Percentiles rank a stretch among this genome's conserved stretches.
phyloP scores from a whole-genome alignment of 2,888 invertebrate species.

The Drosophila borborema region DNA sequence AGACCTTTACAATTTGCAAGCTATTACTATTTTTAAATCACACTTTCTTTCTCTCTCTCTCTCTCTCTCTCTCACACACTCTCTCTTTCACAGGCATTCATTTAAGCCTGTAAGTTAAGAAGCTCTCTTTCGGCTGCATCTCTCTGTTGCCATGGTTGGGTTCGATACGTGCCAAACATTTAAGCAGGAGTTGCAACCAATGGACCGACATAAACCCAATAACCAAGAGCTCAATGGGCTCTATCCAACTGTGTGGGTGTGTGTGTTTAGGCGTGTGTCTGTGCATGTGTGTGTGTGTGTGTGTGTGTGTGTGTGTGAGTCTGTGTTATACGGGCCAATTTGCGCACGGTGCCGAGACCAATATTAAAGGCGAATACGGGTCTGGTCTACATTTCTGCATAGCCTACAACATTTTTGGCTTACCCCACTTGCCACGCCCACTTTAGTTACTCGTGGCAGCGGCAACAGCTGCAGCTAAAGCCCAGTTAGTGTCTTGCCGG shows the following conservation, averaged over 20 bases:
- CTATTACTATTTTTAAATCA: not conserved
- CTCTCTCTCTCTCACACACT: not conserved
- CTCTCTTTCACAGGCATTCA: not conserved
- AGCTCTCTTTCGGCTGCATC: not conserved
- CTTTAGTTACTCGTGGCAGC: slow-evolving; percentile 5
- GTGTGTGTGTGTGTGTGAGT: not conserved
- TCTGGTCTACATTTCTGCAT: slow-evolving; percentile 15
- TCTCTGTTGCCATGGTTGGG: not conserved
- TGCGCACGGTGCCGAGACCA: slow-evolving; percentile 17
- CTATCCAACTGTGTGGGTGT: not conserved
- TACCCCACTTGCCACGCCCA: not conserved
- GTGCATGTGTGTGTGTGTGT: not conserved
- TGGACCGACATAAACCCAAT: slow-evolving; percentile 33
- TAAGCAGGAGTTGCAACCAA: slow-evolving; percentile 26
- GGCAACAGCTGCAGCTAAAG: not conserved
- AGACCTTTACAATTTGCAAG: not conserved
- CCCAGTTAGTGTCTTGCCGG: slow-evolving; percentile 27
- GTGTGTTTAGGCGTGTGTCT: not conserved
- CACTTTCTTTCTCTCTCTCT: not conserved
- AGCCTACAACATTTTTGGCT: slow-evolving; percentile 18
- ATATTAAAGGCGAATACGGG: slow-evolving; percentile 15
- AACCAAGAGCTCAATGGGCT: slow-evolving; percentile 33
- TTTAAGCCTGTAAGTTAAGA: not conserved
- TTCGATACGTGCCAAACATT: slow-evolving; percentile 20
- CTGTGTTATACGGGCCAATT: slow-evolving; percentile 41